Evolutionary conservation across 2,797 vertebrate species (phyloP), one percentile per base, ranked within the genome.

Genomic region (Acrossocheilus wenchowensis): DNA sequence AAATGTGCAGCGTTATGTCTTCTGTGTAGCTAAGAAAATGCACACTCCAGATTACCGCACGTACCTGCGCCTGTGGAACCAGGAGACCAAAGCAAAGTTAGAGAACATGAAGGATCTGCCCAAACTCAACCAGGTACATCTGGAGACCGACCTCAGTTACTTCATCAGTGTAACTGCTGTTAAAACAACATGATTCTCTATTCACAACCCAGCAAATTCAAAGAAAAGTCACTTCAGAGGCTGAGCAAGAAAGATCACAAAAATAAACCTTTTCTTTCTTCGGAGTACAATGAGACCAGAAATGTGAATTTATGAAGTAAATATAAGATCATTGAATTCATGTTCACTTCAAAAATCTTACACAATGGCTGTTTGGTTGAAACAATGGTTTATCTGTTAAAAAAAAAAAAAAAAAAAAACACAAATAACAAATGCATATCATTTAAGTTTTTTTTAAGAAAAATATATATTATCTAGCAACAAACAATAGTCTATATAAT

Each of bases 1-100:
- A n/a, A 50, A 82, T 10, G 19, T 69, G 15, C 83, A 21, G 10
- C 30, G 17, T 19, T 87, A 0, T 89, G 78, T 84, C 69, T 91
- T 60, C 71, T n/a, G 89, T 85, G 15, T 91, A 96, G 96, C 95
- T 11, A 97, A 97, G 90, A 99, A 96, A 93, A 96, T 95, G 87
- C 97, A 95, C 92, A 96, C 95, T 74, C 95, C 97, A 84, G 98
- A 99, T 87, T 98, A 97, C 90, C 95, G 96, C n/a, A 96, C 96
- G 81, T 98, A 98, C 87, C 92, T 99, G 90, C 97, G 96, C 88
- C 94, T 99, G 87, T 99, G 97, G 97, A 97, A 97, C 89, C 96
- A 97, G 89, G 98, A 99, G 89, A 96, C 94, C 72, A 97, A 97
- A 89, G 91, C 96, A 6, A 98, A 96, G 89, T 92, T 92, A 69